Evolutionary conservation across 2,797 vertebrate species (phyloP), one percentile per base, ranked within the genome.

Genomic region (Takifugu rubripes): DNA sequence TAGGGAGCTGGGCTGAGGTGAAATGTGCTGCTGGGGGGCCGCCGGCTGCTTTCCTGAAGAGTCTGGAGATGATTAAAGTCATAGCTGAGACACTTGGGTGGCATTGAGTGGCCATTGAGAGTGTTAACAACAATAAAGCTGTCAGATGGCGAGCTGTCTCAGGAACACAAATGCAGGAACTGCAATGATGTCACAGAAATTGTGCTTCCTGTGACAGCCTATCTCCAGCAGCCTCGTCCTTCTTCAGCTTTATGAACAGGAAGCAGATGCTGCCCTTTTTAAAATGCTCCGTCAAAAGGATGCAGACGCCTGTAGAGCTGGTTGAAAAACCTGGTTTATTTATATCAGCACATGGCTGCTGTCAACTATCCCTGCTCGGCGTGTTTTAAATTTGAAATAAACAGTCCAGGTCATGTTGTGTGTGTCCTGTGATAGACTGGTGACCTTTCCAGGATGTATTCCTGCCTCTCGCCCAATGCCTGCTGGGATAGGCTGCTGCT

Each of bases 151-250:
- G 33, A 33, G 33, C 3, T 8, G 33, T 9, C 33, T 55, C 17
- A 78, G 67, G 66, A 75, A 65, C 46, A 68, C 70, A 65, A 78
- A 61, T 60, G 49, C 65, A 75, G 81, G 81, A 85, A 78, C 64
- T 16, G 7, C 10, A 1, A n/a, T 81, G 75, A 79, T 68, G 66
- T 85, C 73, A 76, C 36, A 77, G 88, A 86, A 88, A 83, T 66
- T 52, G 16, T 11, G 17, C 42, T 81, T 88, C 75, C 85, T 70
- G 70, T 59, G 15, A 49, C 43, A 0, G 11, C 36, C 40, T 25
- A 60, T 58, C 21, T 49, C 47, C 24, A 9, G 47, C 24, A 25
- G 6, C 47, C 47, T 61, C 56, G 55, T 49, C 53, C 52, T 16
- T 21, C 0, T n/a, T 61, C 52, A 33, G 61, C 36, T 54, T 58